These are phyloP conservation scores for Panzeria rudis DNA, from an alignment of 2,888 invertebrate species.

Conservation along the genomic window DNA sequence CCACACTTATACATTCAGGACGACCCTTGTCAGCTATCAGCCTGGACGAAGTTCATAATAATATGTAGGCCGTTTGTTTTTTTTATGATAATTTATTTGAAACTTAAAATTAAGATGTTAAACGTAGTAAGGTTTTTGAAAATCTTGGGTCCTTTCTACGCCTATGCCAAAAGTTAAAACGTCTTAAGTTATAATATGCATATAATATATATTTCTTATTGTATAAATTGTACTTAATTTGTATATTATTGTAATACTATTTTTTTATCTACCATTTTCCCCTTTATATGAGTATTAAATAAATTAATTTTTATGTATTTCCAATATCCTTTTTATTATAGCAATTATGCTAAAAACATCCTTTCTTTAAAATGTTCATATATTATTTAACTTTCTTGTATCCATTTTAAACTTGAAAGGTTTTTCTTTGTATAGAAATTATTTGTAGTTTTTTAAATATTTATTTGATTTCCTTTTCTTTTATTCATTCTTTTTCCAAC, in stretches of 20 bases:
- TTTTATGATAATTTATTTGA: background rate
- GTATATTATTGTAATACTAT: slow-evolving; percentile 43
- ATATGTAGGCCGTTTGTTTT: background rate
- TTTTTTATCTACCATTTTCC: background rate
- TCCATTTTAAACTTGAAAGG: background rate
- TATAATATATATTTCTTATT: slow-evolving; percentile 14
- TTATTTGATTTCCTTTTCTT: slow-evolving; percentile 11
- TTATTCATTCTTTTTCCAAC: slow-evolving; percentile 1
- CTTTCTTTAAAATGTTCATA: background rate
- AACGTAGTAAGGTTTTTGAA: background rate
- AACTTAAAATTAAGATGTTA: background rate
- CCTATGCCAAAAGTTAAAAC: background rate
- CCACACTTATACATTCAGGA: slow-evolving; percentile 85
- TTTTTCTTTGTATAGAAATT: slow-evolving; percentile 11
- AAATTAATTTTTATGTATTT: slow-evolving; percentile 17
- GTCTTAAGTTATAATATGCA: background rate
- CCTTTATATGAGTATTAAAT: slow-evolving; percentile 1
- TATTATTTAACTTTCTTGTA: background rate
- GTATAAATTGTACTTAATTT: slow-evolving; percentile 69
- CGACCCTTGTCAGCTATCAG: slow-evolving; percentile 61
- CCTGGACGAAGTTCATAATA: slow-evolving; percentile 39
- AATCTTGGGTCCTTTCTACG: background rate
- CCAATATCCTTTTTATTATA: background rate
- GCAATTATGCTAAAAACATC: background rate
- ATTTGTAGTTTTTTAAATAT: background rate